Conservation (phyloP, 1,140 invertebrate genomes). For the Olivierus martensii region DNA sequence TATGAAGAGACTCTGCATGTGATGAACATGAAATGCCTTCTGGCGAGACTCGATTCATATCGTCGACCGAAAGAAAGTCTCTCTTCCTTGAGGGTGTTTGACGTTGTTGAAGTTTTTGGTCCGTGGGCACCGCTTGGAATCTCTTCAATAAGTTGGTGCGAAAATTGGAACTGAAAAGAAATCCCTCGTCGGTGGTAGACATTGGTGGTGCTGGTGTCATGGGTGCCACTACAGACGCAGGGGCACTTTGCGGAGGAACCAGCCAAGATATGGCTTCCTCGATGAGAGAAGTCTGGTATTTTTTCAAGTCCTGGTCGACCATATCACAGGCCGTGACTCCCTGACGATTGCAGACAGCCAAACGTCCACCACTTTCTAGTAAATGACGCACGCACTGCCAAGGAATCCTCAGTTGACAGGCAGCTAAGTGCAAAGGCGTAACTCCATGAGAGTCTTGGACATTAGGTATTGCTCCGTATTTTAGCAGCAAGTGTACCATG, state of each 20-base stretch:
- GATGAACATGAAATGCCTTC: slow-evolving; percentile 2
- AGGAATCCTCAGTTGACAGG: slow-evolving; percentile 35
- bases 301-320: background rate
- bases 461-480: slow-evolving; percentile 38
- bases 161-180: background rate
- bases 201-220: too few relatives aligned
- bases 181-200: background rate
- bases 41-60: background rate
- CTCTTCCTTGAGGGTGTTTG: background rate
- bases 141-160: background rate
- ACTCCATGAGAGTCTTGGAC: slow-evolving; percentile 36
- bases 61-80: background rate
- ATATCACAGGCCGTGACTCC: background rate
- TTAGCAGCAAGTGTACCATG: slow-evolving; percentile 38
- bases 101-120: background rate
- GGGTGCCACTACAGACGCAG: background rate
- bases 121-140: background rate
- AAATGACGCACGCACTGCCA: slow-evolving; percentile 38
- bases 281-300: background rate
- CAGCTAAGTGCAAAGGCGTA: slow-evolving; percentile 41
- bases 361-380: slow-evolving; percentile 32
- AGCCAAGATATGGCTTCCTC: background rate
- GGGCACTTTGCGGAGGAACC: background rate
- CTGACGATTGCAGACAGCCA: background rate
- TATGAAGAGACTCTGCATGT: background rate